phyloP scores from a whole-genome alignment of 2,888 invertebrate species.

The Alviniconcha strummeri region DNA sequence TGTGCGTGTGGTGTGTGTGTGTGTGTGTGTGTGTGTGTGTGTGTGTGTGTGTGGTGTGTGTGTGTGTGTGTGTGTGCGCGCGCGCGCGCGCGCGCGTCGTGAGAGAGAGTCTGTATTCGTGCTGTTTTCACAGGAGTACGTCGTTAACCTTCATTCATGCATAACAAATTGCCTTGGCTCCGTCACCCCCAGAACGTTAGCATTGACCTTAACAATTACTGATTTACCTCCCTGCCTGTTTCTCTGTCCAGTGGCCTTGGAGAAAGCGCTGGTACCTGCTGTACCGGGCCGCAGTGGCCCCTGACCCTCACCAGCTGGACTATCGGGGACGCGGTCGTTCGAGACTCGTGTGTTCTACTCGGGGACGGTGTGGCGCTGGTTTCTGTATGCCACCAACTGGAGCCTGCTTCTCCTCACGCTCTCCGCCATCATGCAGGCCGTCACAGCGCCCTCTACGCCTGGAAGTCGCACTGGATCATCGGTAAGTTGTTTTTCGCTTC shows the following conservation, averaged over 20 bases:
- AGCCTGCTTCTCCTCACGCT: conserved; percentile 61
- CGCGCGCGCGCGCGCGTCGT: too few species aligned
- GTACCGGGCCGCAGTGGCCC: conserved; percentile 55
- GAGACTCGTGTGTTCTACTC: conserved; percentile 61
- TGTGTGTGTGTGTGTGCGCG: background rate
- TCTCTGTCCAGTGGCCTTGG: conserved; percentile 56
- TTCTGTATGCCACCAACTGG: conserved; percentile 70
- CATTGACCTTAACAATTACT: too few species aligned
- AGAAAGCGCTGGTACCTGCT: conserved; percentile 55
- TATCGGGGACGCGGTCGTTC: conserved; percentile 56
- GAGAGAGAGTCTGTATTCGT: too few species aligned
- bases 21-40: too few species aligned
- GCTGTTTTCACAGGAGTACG: too few species aligned
- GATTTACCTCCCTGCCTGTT: too few species aligned
- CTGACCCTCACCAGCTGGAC: conserved; percentile 58
- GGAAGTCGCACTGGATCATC: conserved; percentile 48
- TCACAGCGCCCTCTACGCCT: conserved; percentile 53
- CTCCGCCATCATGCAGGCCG: conserved; percentile 54
- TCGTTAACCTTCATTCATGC: too few species aligned
- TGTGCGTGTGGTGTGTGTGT: background rate
- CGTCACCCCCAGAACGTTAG: too few species aligned
- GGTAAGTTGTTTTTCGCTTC: conserved; percentile 32
- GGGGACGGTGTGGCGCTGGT: conserved; percentile 56
- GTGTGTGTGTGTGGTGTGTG: background rate
- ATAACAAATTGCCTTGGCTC: too few species aligned